Percentiles rank a stretch among this genome's conserved stretches.
Evolutionary conservation across 2,797 vertebrate species (phyloP).

Genomic region (Coreius guichenoti): DNA sequence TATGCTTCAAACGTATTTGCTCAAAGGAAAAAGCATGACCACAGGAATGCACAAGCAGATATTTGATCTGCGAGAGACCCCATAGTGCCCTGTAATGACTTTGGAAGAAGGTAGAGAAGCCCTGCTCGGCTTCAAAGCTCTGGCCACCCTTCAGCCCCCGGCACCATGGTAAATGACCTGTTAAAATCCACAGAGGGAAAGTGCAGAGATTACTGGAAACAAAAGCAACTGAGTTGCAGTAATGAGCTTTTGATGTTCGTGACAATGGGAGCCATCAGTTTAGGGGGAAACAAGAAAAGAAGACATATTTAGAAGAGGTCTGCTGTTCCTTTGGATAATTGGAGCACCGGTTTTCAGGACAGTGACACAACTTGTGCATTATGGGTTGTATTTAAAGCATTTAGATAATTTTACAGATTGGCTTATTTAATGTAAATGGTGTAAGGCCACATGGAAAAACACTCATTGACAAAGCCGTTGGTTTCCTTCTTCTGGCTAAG

Average conservation of each 20-base stretch:
- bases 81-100: constrained; percentile 48
- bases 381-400: background rate
- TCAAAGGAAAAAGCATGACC: constrained; percentile 52
- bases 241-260: constrained; percentile 23
- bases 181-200: constrained; percentile 37
- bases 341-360: background rate
- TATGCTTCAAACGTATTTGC: constrained; percentile 53
- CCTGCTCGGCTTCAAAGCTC: constrained; percentile 38
- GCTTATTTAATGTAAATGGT: background rate
- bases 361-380: background rate
- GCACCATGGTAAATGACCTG: constrained; percentile 47
- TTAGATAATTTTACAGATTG: background rate
- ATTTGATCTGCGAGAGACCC: constrained; percentile 54
- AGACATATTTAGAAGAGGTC: background rate
- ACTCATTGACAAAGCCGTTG: background rate
- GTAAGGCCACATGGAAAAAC: background rate
- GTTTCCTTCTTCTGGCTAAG: background rate
- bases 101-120: constrained; percentile 41
- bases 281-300: background rate
- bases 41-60: constrained; percentile 56
- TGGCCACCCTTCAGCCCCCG: constrained; percentile 36
- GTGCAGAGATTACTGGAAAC: constrained; percentile 40
- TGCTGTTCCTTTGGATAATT: background rate
- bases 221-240: constrained; percentile 10
- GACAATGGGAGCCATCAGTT: constrained; percentile 25